A percentile compares a stretch with the other conserved stretches of the same genome.
phyloP scores from a whole-genome alignment of 2,113 vertebrate genomes.

The Agapornis roseicollis region DNA sequence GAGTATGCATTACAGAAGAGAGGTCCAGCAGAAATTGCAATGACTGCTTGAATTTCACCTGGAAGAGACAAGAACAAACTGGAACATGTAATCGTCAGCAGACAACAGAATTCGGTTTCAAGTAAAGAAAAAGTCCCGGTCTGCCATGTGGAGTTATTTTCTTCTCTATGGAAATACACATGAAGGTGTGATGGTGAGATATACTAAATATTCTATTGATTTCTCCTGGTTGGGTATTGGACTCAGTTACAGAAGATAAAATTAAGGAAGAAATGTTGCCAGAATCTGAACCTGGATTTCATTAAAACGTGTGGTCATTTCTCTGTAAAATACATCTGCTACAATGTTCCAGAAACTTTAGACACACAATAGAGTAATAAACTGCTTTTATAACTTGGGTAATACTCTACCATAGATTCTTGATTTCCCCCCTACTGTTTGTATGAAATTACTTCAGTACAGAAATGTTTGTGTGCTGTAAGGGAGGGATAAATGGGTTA shows the following conservation, averaged over 20 bases:
- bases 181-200: slow-evolving; percentile 29
- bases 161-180: background rate
- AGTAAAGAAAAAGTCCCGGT: background rate
- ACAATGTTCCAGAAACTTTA: slow-evolving; percentile 50
- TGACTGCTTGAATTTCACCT: background rate
- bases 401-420: slow-evolving; percentile 23
- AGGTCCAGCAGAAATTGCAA: background rate
- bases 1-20: background rate
- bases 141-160: background rate
- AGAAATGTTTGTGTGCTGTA: background rate
- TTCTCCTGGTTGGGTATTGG: slow-evolving; percentile 25
- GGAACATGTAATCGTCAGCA: background rate
- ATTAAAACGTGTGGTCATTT: slow-evolving; percentile 55
- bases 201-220: slow-evolving; percentile 1
- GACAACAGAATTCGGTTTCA: background rate
- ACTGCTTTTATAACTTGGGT: slow-evolving; percentile 48
- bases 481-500: background rate
- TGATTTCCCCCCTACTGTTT: slow-evolving; percentile 46
- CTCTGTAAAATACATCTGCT: slow-evolving; percentile 58
- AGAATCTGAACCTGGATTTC: slow-evolving; percentile 62
- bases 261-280: slow-evolving; percentile 44
- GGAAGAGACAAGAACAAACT: background rate
- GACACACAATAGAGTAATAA: slow-evolving; percentile 65
- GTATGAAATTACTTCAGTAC: slow-evolving; percentile 43
- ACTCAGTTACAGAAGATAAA: slow-evolving; percentile 38